Percentiles rank a stretch among this genome's conserved stretches.
Evolutionary conservation across 1,140 invertebrate species (phyloP).

Genomic region (Drosophila repletoides): DNA sequence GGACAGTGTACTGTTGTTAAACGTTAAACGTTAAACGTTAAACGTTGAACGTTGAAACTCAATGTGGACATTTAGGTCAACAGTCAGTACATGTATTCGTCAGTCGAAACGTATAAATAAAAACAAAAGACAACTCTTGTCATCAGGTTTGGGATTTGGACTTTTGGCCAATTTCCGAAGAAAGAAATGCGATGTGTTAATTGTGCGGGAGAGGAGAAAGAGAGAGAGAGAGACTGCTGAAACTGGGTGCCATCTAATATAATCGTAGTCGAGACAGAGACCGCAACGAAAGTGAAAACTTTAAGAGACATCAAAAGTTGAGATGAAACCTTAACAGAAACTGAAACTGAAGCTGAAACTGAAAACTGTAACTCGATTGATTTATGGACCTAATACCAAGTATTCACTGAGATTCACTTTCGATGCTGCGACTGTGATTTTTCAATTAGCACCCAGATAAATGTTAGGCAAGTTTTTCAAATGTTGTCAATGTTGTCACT

Average conservation of each 20-base stretch:
- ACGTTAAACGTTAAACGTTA: conserved; percentile 24
- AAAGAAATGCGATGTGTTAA: conserved; percentile 31
- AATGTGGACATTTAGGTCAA: conserved; percentile 43
- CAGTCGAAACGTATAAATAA: background rate
- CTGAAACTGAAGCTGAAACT: conserved; percentile 2
- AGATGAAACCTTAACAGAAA: background rate
- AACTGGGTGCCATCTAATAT: conserved; percentile 12
- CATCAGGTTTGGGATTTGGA: conserved; percentile 7
- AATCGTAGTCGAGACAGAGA: background rate
- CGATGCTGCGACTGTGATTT: conserved; percentile 13
- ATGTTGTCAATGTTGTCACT: conserved; percentile 5
- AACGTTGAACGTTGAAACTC: conserved; percentile 31
- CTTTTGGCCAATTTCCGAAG: conserved; percentile 30
- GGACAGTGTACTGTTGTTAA: conserved; percentile 16
- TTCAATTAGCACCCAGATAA: conserved; percentile 29
- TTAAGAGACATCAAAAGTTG: background rate
- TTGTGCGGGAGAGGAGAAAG: conserved; percentile 16
- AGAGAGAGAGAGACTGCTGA: background rate
- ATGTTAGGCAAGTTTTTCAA: conserved; percentile 15
- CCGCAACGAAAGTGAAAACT: conserved; percentile 42
- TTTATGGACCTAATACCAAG: background rate
- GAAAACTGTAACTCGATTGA: conserved; percentile 11
- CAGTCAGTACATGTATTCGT: background rate
- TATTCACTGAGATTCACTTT: conserved; percentile 26
- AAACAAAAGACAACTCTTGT: conserved; percentile 23